phyloP scores from a whole-genome alignment of 2,113 vertebrate genomes.

The Seriola rivoliana region DNA sequence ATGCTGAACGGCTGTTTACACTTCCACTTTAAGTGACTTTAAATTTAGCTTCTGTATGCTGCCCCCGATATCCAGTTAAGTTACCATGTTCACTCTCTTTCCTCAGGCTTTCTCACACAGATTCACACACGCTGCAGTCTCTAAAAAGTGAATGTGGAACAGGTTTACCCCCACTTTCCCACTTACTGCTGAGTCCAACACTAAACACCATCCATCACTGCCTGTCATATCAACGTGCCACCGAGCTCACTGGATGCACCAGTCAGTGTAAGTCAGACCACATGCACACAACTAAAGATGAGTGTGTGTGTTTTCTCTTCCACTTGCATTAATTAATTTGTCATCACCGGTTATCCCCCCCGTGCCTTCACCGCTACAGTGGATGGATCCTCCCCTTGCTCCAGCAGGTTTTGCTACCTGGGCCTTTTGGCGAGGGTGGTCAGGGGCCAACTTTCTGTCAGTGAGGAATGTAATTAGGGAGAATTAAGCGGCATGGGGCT shows the following conservation, averaged over 20 bases:
- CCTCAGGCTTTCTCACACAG: slow-evolving; percentile 4
- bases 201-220: slow-evolving; percentile 77
- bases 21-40: slow-evolving; percentile 6
- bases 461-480: slow-evolving; percentile 93
- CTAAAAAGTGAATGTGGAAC: slow-evolving; percentile 52
- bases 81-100: background rate
- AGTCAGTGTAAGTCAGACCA: slow-evolving; percentile 41
- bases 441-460: slow-evolving; percentile 94
- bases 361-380: slow-evolving; percentile 60
- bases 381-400: slow-evolving; percentile 65
- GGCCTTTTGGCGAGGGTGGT: slow-evolving; percentile 77
- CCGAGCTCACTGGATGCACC: slow-evolving; percentile 61
- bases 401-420: slow-evolving; percentile 83
- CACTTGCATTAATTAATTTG: slow-evolving; percentile 81
- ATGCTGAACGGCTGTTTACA: background rate
- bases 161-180: slow-evolving; percentile 50
- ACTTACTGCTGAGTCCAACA: slow-evolving; percentile 69
- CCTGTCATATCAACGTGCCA: slow-evolving; percentile 67
- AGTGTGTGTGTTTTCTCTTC: slow-evolving; percentile 51
- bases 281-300: slow-evolving; percentile 46
- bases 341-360: slow-evolving; percentile 74
- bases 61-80: slow-evolving; percentile 1
- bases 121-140: slow-evolving; percentile 39
- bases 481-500: slow-evolving; percentile 91
- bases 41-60: background rate